These are phyloP conservation scores for Yponomeuta sedellus DNA, from an alignment of 2,888 invertebrate species.

Conservation along the genomic window DNA sequence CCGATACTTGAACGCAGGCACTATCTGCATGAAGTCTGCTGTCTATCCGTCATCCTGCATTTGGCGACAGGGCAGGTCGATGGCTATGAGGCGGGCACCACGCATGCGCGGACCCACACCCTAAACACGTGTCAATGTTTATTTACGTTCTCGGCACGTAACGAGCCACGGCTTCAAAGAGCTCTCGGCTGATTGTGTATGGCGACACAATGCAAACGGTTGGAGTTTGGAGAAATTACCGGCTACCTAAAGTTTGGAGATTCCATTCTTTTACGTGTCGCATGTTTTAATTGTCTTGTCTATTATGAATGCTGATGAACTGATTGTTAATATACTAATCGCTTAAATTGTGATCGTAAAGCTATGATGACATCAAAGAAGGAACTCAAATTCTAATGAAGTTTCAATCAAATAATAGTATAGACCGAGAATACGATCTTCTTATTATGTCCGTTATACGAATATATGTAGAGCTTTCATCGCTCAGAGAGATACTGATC, in stretches of 20 bases:
- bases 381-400: too few relatives aligned
- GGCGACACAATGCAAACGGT: background rate
- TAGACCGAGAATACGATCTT: too few relatives aligned
- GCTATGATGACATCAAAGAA: too few relatives aligned
- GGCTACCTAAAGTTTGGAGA: background rate
- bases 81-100: slow-evolving; percentile 27
- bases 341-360: background rate
- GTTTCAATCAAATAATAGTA: too few relatives aligned
- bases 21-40: background rate
- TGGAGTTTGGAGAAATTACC: background rate
- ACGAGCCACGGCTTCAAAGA: slow-evolving; percentile 9
- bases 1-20: background rate
- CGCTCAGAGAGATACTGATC: too few relatives aligned
- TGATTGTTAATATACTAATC: background rate
- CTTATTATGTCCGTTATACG: too few relatives aligned
- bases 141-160: slow-evolving; percentile 64
- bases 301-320: background rate
- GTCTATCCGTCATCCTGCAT: slow-evolving; percentile 17
- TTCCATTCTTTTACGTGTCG: background rate
- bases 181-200: background rate
- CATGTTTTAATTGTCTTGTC: background rate
- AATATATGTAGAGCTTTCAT: too few relatives aligned
- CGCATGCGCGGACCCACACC: slow-evolving; percentile 57
- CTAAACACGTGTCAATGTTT: slow-evolving; percentile 71
- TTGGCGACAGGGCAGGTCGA: slow-evolving; percentile 36